These are phyloP conservation scores for Cryptosula pallasiana DNA, from an alignment of 2,888 invertebrate species.

Conservation along the genomic window DNA sequence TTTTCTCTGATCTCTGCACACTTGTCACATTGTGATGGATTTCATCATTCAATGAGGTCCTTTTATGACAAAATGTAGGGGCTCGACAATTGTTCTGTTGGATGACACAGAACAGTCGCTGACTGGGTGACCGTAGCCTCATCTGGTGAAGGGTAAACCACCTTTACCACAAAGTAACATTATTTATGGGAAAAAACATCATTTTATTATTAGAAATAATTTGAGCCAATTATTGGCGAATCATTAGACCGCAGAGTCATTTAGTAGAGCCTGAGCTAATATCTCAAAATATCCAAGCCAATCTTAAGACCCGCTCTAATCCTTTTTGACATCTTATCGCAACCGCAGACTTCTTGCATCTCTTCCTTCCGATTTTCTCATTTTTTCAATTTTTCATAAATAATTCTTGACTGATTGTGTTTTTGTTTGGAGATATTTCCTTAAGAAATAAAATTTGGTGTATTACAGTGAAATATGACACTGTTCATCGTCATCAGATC, in stretches of 20 bases:
- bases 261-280: neutral
- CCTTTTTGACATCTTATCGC: no score
- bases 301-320: no score
- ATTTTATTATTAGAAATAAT: neutral
- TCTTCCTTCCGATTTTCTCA: no score
- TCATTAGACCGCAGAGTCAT: neutral
- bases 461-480: neutral
- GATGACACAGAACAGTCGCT: no score
- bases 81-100: no score
- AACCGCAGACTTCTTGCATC: no score
- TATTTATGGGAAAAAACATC: neutral
- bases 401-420: no score
- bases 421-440: neutral
- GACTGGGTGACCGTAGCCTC: neutral
- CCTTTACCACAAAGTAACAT: neutral
- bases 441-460: no score
- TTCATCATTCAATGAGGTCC: neutral
- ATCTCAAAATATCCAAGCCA: no score
- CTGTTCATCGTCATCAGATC: neutral
- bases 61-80: no score
- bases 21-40: neutral
- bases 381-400: no score
- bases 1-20: neutral
- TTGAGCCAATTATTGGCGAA: neutral
- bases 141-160: no score